These are phyloP conservation scores for Myotis yumanensis DNA, from an alignment of 2,113 vertebrate species.

Conservation along the genomic window DNA sequence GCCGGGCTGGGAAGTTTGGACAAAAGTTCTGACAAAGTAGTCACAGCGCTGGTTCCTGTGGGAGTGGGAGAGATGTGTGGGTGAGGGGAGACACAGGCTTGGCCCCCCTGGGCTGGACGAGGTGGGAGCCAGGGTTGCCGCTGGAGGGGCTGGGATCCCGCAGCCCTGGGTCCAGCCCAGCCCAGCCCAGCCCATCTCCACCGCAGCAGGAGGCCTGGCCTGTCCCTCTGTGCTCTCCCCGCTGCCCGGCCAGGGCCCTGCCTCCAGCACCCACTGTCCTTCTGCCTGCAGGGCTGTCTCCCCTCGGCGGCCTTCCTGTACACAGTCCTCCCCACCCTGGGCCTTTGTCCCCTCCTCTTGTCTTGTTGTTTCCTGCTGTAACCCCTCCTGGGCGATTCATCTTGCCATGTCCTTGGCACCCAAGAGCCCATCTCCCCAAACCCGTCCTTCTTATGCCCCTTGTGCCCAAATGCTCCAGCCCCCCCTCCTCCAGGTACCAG, in stretches of 20 bases:
- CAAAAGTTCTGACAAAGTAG: conserved; percentile 84
- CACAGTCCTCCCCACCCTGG: too few species aligned
- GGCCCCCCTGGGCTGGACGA: fast-evolving
- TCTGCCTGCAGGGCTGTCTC: background rate
- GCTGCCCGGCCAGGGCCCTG: background rate
- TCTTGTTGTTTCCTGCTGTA: background rate
- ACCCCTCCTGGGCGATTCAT: background rate
- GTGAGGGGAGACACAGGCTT: background rate
- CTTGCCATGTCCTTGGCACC: background rate
- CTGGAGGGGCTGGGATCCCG: background rate
- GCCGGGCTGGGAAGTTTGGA: conserved; percentile 84
- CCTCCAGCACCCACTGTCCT: background rate
- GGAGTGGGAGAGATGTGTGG: background rate
- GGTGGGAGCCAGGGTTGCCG: background rate
- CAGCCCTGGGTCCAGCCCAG: background rate
- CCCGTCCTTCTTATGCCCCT: background rate
- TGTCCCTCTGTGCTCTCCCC: background rate
- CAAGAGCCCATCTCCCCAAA: background rate
- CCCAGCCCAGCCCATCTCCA: background rate
- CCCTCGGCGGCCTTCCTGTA: background rate
- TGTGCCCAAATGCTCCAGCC: background rate
- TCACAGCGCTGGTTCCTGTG: conserved; percentile 86
- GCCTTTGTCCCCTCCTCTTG: too few species aligned
- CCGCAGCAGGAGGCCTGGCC: background rate
- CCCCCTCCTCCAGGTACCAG: too few species aligned